Evolutionary conservation across 2,888 invertebrate genomes (phyloP), one percentile per base, ranked within the genome.

Genomic region (Mesochorus sp.): DNA sequence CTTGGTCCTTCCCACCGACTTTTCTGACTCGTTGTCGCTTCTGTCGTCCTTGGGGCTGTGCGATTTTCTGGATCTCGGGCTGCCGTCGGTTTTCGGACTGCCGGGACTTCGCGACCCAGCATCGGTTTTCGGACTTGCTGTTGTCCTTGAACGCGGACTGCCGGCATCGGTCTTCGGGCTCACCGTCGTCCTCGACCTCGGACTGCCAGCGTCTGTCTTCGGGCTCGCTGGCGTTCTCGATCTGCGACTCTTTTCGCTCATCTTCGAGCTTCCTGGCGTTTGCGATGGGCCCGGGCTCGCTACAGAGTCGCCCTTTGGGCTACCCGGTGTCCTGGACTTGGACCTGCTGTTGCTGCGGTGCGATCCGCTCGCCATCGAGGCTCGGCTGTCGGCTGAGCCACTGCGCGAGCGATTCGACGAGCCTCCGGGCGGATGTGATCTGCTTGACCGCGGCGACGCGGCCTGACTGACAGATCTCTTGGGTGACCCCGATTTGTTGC

Each of bases 381-480:
- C 72, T n/a, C 76, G 78, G 61, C 83, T 82, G 24, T 81, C 76
- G 1, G 77, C 75, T 3, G 84, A 79, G 10, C 79, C 82, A 26
- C 84, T 82, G 8, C 80, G 81, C 34, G 83, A 84, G 26, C 79
- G 82, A 55, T 82, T 83, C 6, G 71, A 72, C 0, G 87, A 86
- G n/a, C n/a, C n/a, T 5, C 81, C 84, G 1, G 88, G 89, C 26
- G 85, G 80, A n/a, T 79, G 61, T 14, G 88, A 86, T 81, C 87
- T 74, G 68, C 88, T 2, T n/a, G n/a, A n/a, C 86, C 90, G 82
- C 78, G 85, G 61, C 83, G 85, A 76, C 82, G 84, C 91, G 14
- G 86, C 85, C 42, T 83, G 88, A 2, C 92, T 92, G 12, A 91
- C 88, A 66, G 89, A 89, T 68, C 87, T 76, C 21, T 83, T 86